Evolutionary conservation across 2,888 invertebrate genomes (phyloP).

Genomic region (Drosophila neotestacea): DNA sequence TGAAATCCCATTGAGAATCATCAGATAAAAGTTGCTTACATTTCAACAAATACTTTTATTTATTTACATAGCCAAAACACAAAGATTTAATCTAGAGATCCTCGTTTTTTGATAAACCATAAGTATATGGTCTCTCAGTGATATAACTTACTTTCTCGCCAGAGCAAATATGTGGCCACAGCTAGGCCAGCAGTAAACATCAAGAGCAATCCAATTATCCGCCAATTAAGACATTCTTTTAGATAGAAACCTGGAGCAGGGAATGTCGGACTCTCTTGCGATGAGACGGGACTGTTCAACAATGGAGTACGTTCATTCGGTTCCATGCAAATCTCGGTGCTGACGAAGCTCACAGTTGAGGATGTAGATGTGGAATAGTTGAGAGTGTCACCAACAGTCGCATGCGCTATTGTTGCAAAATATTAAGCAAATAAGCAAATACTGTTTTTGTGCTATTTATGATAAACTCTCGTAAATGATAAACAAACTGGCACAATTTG

Average conservation of each 20-base stretch:
- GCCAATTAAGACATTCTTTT: conserved; percentile 67
- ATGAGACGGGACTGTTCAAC: conserved; percentile 26
- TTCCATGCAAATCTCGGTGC: conserved; percentile 22
- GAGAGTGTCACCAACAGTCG: not conserved
- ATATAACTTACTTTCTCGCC: conserved; percentile 78
- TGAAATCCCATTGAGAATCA: not conserved
- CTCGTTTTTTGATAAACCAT: conserved; percentile 3
- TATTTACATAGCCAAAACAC: conserved; percentile 10
- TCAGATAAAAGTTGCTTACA: not conserved
- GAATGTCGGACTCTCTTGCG: not conserved
- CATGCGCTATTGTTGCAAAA: conserved; percentile 56
- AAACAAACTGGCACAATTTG: conserved; percentile 32
- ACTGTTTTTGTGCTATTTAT: conserved; percentile 32
- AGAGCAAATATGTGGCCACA: conserved; percentile 80
- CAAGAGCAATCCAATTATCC: conserved; percentile 66
- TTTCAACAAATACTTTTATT: conserved; percentile 1
- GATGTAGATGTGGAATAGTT: conserved; percentile 12
- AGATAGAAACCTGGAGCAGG: conserved; percentile 19
- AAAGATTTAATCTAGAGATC: conserved; percentile 26
- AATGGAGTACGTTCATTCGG: conserved; percentile 36
- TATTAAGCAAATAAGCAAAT: conserved; percentile 53
- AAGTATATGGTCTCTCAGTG: conserved; percentile 9
- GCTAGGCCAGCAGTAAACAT: conserved; percentile 68
- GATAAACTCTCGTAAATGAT: conserved; percentile 52
- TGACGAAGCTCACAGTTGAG: not conserved